These are phyloP conservation scores for Trichonephila clavipes DNA, from an alignment of 1,140 invertebrate species.

Conservation along the genomic window DNA sequence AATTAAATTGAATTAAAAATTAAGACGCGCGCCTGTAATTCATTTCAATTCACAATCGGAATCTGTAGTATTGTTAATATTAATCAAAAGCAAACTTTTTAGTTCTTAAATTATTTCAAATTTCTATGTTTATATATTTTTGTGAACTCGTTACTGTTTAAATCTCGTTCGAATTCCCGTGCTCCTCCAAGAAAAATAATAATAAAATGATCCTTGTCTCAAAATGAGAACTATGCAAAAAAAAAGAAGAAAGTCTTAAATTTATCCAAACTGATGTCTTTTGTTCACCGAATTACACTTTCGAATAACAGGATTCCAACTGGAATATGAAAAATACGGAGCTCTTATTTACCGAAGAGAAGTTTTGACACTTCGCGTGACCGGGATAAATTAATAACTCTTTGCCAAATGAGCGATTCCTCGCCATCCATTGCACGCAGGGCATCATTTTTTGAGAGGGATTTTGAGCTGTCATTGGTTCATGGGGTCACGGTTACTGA, in stretches of 20 bases:
- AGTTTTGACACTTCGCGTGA: constrained; percentile 40
- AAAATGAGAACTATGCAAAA: background rate
- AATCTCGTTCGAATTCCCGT: no score
- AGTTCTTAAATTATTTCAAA: no score
- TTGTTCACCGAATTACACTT: background rate
- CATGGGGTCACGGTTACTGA: constrained; percentile 64
- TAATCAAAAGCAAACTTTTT: no score
- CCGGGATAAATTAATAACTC: constrained; percentile 37
- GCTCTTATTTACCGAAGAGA: background rate
- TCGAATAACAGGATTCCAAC: background rate
- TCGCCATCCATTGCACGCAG: constrained; percentile 34
- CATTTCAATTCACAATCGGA: no score
- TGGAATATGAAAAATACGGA: background rate
- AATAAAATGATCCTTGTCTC: no score
- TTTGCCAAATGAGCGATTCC: constrained; percentile 44
- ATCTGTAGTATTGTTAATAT: no score
- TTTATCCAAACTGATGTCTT: background rate
- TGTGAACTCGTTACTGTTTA: no score
- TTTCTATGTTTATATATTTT: no score
- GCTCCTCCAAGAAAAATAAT: no score
- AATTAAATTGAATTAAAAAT: no score
- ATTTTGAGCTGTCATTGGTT: constrained; percentile 62
- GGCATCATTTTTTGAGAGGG: constrained; percentile 26
- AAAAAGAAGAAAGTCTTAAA: background rate
- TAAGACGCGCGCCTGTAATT: no score